Percentiles rank a stretch among this genome's conserved stretches.
phyloP scores from a whole-genome alignment of 1,140 invertebrate genomes.

The Ruditapes philippinarum region DNA sequence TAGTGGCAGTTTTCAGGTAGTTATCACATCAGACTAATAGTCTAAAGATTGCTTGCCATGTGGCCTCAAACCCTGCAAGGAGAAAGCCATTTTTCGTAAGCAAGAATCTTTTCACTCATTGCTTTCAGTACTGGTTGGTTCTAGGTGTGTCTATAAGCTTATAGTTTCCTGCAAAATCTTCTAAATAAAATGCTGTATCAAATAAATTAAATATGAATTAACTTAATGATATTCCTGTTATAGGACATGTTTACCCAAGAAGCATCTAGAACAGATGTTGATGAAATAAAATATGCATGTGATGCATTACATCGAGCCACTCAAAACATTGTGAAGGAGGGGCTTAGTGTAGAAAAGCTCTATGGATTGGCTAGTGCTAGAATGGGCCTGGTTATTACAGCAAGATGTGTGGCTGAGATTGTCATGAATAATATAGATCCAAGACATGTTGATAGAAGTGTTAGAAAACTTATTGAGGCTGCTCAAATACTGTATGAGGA shows the following conservation, averaged over 20 bases:
- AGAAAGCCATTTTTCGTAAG: no score
- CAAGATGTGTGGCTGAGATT: conserved; percentile 67
- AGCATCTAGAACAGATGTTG: conserved; percentile 36
- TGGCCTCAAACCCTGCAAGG: no score
- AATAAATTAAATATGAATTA: no score
- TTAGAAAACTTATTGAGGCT: conserved; percentile 59
- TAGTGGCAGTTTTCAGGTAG: no score
- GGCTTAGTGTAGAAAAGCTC: conserved; percentile 60
- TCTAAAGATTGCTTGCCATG: no score
- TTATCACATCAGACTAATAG: no score
- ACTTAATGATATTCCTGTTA: not conserved
- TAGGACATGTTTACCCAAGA: conserved; percentile 52
- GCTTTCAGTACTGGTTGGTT: no score
- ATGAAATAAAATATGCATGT: conserved; percentile 26
- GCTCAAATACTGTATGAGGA: conserved; percentile 70
- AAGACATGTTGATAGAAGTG: conserved; percentile 12
- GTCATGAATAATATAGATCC: conserved; percentile 40
- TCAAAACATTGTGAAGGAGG: conserved; percentile 13
- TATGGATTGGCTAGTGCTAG: conserved; percentile 69
- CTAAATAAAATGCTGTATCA: no score
- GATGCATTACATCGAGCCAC: conserved; percentile 10
- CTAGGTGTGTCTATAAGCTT: no score
- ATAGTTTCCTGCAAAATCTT: no score
- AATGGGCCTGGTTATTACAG: conserved; percentile 70
- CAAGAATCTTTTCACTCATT: no score